A percentile compares a stretch with the other conserved stretches of the same genome.
Evolutionary conservation across 1,140 invertebrate species (phyloP).

Genomic region (Pseudomyrmex gracilis): DNA sequence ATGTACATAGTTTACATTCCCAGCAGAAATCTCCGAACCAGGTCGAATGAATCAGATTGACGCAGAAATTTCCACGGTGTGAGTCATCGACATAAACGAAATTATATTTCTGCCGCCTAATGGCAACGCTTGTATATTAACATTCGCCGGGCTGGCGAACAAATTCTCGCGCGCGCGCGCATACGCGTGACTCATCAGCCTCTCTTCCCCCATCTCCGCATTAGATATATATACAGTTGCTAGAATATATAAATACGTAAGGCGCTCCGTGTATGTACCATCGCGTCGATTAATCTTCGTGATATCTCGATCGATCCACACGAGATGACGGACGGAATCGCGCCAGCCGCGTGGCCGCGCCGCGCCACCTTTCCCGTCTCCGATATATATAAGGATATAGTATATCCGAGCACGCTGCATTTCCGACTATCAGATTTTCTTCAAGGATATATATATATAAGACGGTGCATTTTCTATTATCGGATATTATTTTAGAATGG

Average conservation of each 20-base stretch:
- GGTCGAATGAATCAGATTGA: constrained; percentile 67
- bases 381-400: constrained; percentile 9
- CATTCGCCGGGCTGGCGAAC: constrained; percentile 56
- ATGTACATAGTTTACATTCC: constrained; percentile 5
- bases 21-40: constrained; percentile 50
- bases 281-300: constrained; percentile 58
- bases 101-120: constrained; percentile 71
- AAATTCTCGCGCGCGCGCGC: constrained; percentile 58
- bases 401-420: constrained; percentile 3
- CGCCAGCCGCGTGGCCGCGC: constrained; percentile 4
- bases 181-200: constrained; percentile 63
- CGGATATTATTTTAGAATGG: not conserved
- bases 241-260: constrained; percentile 62
- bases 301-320: constrained; percentile 57
- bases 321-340: constrained; percentile 57
- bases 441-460: constrained; percentile 10
- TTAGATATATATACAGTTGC: constrained; percentile 16
- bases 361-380: constrained; percentile 8
- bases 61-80: constrained; percentile 59
- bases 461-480: constrained; percentile 13
- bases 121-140: constrained; percentile 67
- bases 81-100: constrained; percentile 73
- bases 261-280: constrained; percentile 30
- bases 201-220: not conserved
- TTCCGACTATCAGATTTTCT: constrained; percentile 43